Percentiles rank a stretch among this genome's conserved stretches.
Conservation (phyloP, 2,797 vertebrate genomes). For the Gobio occitaniae region DNA sequence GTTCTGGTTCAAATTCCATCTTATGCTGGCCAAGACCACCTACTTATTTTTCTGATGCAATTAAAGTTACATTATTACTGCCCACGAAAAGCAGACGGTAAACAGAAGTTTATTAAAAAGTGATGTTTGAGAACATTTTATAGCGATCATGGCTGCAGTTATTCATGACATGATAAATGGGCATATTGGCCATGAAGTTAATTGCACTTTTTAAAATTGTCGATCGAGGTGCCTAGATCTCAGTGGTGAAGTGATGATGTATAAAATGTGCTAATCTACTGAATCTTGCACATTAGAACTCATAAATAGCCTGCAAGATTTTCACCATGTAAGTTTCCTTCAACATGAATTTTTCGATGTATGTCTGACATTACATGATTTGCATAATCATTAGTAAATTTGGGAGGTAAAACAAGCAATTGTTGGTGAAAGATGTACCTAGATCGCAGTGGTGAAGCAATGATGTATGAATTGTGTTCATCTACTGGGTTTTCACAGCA, state of each 20-base stretch:
- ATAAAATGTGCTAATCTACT: background rate
- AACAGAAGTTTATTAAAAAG: conserved; percentile 5
- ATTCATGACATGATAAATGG: background rate
- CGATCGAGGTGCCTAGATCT: background rate
- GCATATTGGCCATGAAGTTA: background rate
- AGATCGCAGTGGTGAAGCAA: too few species aligned
- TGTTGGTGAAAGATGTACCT: background rate
- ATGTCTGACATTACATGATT: background rate
- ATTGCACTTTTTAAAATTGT: background rate
- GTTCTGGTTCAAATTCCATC: background rate
- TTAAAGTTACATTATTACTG: background rate
- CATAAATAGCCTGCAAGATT: background rate
- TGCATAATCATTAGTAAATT: too few species aligned
- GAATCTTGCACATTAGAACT: background rate
- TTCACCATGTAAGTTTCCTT: background rate
- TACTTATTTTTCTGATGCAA: background rate
- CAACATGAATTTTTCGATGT: too few species aligned
- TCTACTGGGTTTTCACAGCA: too few species aligned
- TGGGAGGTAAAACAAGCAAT: background rate
- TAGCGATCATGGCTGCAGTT: background rate
- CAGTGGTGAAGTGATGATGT: background rate
- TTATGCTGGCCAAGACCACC: conserved; percentile 8
- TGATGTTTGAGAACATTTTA: background rate
- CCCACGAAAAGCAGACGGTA: background rate
- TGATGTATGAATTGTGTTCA: too few species aligned